Evolutionary conservation across 2,888 invertebrate genomes (phyloP), one percentile per base, ranked within the genome.

Genomic region (Oscheius sp.): DNA sequence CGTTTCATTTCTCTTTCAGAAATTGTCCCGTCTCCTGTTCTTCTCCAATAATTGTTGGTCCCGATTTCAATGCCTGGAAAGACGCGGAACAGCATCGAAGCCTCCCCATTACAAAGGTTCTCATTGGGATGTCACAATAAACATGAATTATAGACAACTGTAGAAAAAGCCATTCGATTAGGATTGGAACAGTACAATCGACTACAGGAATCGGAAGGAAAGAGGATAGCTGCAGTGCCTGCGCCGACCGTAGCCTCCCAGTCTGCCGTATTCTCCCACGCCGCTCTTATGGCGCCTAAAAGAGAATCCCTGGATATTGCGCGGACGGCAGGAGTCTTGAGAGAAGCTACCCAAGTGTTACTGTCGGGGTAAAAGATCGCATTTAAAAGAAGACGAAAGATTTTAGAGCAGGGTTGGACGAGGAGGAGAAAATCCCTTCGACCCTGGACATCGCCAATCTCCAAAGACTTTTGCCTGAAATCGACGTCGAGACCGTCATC

Each of bases 331-430:
- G 83, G 81, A 9, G 80, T 88, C 56, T 76, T 88, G 2, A 73
- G 86, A 66, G 86, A 88, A 72, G 84, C 87, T 6, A 88, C 88
- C 1, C 85, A 85, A 56, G 81, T 88, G 29, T 59, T 88, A 27
- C 27, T 88, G 2, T 79, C 84, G 56, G 88, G 87, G 88, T 87
- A 43, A 63, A n/a, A 73, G 63, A 9, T 68, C 1, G 1, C 12
- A 27, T n/a, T 58, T 9, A 6, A 35, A 35, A 35, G 21, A 35
- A 6, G 16, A 21, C 41, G 2, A 63, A 66, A 49, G 1, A 41
- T n/a, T 80, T 64, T 64, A 84, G 87, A 41, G 81, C 81, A 41
- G 84, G 84, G n/a, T 75, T 88, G 9, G 58, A 72, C 6, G 77
- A 76, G 13, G 74, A 75, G 16, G 88, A 88, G 46, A 73, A 77